Evolutionary conservation across 2,113 vertebrate species (phyloP), one percentile per base, ranked within the genome.

Genomic region (Alaudala cheleensis): DNA sequence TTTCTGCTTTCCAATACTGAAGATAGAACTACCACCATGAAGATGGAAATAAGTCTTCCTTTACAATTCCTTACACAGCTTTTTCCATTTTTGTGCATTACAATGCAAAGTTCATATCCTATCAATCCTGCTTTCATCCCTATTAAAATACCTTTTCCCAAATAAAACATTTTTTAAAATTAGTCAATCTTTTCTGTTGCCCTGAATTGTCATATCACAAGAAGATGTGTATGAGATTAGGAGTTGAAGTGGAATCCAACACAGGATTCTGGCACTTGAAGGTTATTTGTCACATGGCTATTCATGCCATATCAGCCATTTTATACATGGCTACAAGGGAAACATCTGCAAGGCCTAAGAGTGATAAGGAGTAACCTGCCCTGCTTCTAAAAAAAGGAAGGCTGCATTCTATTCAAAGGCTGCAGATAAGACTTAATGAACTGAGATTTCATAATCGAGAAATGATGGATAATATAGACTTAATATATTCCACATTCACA

Each of bases 371-470:
- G 13, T 44, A 93, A 94, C 66, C 83, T 82, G 64, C 78, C 34
- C 53, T 72, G 60, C 31, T 78, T 39, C 69, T 39, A 20, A 74
- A 85, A 88, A 87, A 70, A 28, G 40, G 62, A 93, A 71, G 64
- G 58, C 56, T 40, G 60, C 7, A 26, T 81, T 90, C 86, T 78
- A 92, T 94, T 91, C 64, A 95, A 81, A 92, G 60, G 60, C 47
- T 71, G 31, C 29, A 90, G 94, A 96, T 96, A 95, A 96, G 94
- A 93, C 76, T 96, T 94, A 94, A 97, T 93, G 90, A 96, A 92
- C 88, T 88, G 80, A 83, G 60, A 88, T 88, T 95, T 93, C 87
- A 90, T 95, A 90, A 90, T 34, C 16, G 56, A 94, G 88, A 90
- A 96, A 86, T 67, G 71, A 92, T 84, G 79, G 64, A 67, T 86